Evolutionary conservation across 2,888 invertebrate species (phyloP), one percentile per base, ranked within the genome.

Genomic region (Notodonta dromedarius): DNA sequence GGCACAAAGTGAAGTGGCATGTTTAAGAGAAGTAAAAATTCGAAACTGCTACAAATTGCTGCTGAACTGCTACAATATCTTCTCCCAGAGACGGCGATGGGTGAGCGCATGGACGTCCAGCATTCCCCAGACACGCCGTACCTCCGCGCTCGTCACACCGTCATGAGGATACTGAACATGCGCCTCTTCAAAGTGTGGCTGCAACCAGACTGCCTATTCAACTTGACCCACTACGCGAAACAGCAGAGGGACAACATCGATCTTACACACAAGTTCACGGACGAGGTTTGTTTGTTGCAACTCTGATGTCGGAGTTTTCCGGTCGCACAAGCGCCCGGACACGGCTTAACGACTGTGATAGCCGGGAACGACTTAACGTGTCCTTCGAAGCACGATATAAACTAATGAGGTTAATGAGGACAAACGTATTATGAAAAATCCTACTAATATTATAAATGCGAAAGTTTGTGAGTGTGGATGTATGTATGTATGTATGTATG

Each of bases 61-160:
- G 24, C 24, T 24, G 24, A 24, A 24, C 24, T 24, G 24, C 2
- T 24, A 24, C 24, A 24, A 24, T 46, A 13, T 2, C 9, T 46
- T 13, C n/a, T 2, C n/a, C n/a, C 46, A 95, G 96, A 96, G 83
- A 96, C 96, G 3, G 96, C 96, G 0, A 96, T 97, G 96, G 96
- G 96, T 0, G 93, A 94, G 63, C 90, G 94, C 56, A 94, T 96
- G 81, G 91, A 94, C 61, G 94, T 95, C 0, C 95, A 95, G 76
- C 89, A 92, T 54, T 87, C 91, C 0, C 85, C 86, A 0, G 94
- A 95, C 59, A 94, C 94, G 0, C 93, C 94, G n/a, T 96, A 95
- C 83, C 90, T 95, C 32, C 87, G 90, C 60, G 94, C 95, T 24
- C 92, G 95, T n/a, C 87, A 85, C 69, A 90, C 84, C 0, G 87